Conservation (phyloP, 2,888 invertebrate species). For the Suillia variegata region DNA sequence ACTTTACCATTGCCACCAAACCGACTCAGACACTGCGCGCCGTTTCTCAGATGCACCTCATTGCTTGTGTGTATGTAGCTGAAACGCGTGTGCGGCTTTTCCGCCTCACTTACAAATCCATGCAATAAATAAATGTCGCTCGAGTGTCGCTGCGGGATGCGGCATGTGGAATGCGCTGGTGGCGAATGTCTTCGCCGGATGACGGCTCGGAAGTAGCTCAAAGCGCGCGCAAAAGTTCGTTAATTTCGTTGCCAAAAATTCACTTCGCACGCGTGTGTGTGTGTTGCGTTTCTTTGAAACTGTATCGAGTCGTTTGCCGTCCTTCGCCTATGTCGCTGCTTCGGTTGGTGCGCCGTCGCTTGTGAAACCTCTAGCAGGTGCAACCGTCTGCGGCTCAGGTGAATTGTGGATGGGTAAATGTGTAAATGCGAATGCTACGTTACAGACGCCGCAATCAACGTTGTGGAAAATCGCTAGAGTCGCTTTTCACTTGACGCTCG, state of each 20-base stretch:
- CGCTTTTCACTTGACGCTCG: conserved; percentile 44
- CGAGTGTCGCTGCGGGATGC: conserved; percentile 25
- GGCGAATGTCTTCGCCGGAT: background rate
- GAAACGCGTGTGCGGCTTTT: too few relatives aligned
- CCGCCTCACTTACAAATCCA: conserved; percentile 30
- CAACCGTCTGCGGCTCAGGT: too few relatives aligned
- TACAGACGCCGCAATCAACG: conserved; percentile 37
- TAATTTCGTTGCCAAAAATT: conserved; percentile 39
- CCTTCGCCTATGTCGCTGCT: too few relatives aligned
- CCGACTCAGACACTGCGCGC: background rate
- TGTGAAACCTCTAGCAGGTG: too few relatives aligned
- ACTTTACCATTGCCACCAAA: background rate
- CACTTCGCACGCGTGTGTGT: too few relatives aligned
- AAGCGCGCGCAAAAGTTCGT: conserved; percentile 30
- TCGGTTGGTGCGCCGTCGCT: too few relatives aligned
- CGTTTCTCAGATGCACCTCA: too few relatives aligned
- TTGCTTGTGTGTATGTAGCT: too few relatives aligned
- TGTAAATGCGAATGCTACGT: too few relatives aligned
- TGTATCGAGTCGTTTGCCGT: too few relatives aligned
- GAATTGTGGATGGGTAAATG: too few relatives aligned
- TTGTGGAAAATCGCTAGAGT: conserved; percentile 51
- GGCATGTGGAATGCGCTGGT: background rate
- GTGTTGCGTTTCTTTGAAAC: too few relatives aligned
- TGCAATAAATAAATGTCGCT: conserved; percentile 38
- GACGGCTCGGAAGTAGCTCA: background rate